phyloP scores from a whole-genome alignment of 2,797 vertebrate species.

The Carcharodon carcharias region DNA sequence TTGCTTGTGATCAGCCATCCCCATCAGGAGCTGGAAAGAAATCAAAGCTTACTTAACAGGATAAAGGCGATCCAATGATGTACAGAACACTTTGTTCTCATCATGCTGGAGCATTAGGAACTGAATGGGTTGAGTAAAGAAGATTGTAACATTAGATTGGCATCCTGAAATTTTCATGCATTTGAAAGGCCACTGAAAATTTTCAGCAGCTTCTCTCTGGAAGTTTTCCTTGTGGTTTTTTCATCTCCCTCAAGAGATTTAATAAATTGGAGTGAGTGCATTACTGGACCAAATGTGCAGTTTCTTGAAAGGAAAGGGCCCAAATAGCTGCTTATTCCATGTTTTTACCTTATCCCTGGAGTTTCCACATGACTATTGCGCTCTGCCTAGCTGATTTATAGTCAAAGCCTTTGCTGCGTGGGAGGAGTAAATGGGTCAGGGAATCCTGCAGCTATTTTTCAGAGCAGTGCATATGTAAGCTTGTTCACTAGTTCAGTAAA shows the following conservation, averaged over 20 bases:
- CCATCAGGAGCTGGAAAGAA: not conserved
- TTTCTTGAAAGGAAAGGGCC: not conserved
- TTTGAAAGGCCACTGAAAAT: not conserved
- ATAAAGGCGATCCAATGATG: not conserved
- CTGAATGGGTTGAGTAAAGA: not conserved
- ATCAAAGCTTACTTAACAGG: not conserved
- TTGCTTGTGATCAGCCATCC: not conserved
- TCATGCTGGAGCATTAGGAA: not conserved
- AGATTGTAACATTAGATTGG: not conserved
- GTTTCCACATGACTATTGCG: not conserved
- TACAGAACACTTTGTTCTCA: not conserved
- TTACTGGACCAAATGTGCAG: not conserved
- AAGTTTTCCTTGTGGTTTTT: too few species aligned
- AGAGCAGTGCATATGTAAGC: not conserved
- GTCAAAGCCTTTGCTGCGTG: too few species aligned
- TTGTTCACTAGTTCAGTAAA: not conserved
- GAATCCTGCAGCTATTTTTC: not conserved
- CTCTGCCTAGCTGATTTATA: not conserved
- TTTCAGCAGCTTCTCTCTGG: not conserved
- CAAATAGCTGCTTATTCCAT: not conserved
- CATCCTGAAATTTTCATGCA: not conserved
- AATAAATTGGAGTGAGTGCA: not conserved
- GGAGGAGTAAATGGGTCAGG: not conserved
- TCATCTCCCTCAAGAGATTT: not conserved
- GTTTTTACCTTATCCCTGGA: not conserved